phyloP scores from a whole-genome alignment of 53 echinoderm and acorn worm species.

The Luidia sarsii region DNA sequence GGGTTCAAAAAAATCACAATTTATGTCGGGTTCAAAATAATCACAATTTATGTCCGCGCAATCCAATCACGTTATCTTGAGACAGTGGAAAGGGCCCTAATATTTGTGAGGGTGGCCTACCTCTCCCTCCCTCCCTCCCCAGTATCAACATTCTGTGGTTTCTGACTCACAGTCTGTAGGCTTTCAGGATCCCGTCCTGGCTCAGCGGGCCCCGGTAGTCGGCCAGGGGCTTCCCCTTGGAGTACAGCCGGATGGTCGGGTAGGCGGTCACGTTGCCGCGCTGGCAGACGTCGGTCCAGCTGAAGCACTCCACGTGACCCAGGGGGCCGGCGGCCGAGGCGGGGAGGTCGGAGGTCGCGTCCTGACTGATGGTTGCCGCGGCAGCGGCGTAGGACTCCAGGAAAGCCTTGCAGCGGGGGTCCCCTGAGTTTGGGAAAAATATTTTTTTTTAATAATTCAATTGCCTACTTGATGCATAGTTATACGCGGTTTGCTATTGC shows the following conservation, averaged over 20 bases:
- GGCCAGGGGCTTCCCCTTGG: conserved; percentile 17
- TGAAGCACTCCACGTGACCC: conserved; percentile 85
- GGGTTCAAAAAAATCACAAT: no score
- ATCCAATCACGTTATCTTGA: no score
- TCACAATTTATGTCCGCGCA: no score
- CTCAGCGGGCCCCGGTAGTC: conserved; percentile 77
- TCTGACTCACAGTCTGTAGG: conserved; percentile 78
- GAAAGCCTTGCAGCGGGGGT: conserved; percentile 81
- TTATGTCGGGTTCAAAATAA: no score
- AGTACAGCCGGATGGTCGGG: conserved; percentile 84
- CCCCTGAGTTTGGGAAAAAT: conserved; percentile 64
- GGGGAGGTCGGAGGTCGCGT: conserved; percentile 6
- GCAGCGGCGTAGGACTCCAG: conserved; percentile 65
- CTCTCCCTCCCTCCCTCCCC: no score
- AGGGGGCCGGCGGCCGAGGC: conserved; percentile 55
- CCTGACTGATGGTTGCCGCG: conserved; percentile 43
- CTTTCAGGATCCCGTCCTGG: conserved; percentile 56
- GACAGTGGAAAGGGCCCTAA: no score
- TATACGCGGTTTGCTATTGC: not conserved
- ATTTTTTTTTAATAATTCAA: not conserved
- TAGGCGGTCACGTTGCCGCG: conserved; percentile 83
- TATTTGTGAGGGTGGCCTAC: no score
- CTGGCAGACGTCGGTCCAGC: conserved; percentile 96
- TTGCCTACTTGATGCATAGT: not conserved
- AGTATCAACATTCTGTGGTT: no score